Evolutionary conservation across 2,797 vertebrate species (phyloP), one percentile per base, ranked within the genome.

Genomic region (Cichlasoma orientale): DNA sequence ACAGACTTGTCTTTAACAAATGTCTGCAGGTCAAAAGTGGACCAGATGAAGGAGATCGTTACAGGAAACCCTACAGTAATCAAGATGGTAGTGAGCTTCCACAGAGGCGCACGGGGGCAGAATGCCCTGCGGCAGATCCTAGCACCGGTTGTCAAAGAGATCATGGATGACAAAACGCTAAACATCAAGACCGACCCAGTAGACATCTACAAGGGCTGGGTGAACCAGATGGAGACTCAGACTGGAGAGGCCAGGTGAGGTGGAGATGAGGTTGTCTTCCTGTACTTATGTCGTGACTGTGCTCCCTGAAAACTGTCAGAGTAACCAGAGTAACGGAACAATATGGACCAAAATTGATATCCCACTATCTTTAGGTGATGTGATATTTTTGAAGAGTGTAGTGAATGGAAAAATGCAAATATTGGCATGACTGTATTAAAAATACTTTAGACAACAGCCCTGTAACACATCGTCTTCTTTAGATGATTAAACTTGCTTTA

Each of bases 21-120:
- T 25, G 23, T 74, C 58, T 11, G 23, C 88, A 99, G 98, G 89
- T 99, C 97, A 11, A 99, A 99, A 81, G 98, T 99, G 75, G 98
- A 99, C 92, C 98, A 98, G 91, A 97, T 99, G 90, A 98, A 99
- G 80, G 98, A 99, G 95, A 98, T 99, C 4, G 96, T 99, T 73
- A 99, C 98, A 0, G 98, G 98, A 52, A 99, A 99, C 89, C 98
- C 98, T 2, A 99, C 98, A 0, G 97, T 99, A 81, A 99, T 99
- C 89, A 99, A 99, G 94, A 99, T 99, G 98, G 98, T 99, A 86
- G 98, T 99, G 78, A 99, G 98, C 79, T 99, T 99, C 93, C 98
- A 99, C 93, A 94, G 98, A 23, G 98, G 98, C 0, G 96, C 98
- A 1, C 95, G 98, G 1, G 98, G 98, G 33, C 98, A 99, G 93